Conservation (phyloP, 1,140 invertebrate genomes). For the Pseudomyrmex concolor region DNA sequence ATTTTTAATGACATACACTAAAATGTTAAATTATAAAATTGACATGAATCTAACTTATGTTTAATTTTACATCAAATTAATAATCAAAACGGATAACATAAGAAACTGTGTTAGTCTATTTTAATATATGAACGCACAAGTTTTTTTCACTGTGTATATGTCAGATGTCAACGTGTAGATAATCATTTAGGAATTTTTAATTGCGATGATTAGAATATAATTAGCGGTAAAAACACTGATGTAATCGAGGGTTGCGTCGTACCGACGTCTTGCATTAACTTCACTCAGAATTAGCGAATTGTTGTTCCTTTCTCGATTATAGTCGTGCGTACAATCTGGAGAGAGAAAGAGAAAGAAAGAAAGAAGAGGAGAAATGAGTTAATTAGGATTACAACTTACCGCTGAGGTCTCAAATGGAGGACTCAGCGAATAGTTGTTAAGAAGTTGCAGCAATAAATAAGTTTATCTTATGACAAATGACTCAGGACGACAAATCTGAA, state of each 20-base stretch:
- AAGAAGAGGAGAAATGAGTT: constrained; percentile 20
- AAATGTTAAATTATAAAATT: too few species aligned
- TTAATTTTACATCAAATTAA: too few species aligned
- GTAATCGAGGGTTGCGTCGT: constrained; percentile 19
- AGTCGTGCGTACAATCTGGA: constrained; percentile 12
- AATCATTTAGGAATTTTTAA: constrained; percentile 3
- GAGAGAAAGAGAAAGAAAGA: neutral
- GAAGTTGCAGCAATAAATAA: constrained; percentile 1
- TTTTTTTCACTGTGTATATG: neutral
- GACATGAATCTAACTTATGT: too few species aligned
- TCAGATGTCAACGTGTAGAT: neutral
- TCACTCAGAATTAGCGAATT: constrained; percentile 42
- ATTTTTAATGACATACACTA: too few species aligned
- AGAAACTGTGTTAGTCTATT: neutral
- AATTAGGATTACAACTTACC: constrained; percentile 26
- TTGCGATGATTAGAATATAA: neutral
- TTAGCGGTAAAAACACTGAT: neutral
- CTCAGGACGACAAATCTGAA: neutral
- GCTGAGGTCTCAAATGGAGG: neutral
- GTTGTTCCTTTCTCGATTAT: neutral
- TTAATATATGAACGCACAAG: neutral
- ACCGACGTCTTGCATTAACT: constrained; percentile 15
- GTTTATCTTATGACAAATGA: constrained; percentile 11
- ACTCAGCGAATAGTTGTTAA: neutral
- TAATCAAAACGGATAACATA: neutral